phyloP scores from a whole-genome alignment of 2,113 vertebrate genomes.

The Semicossyphus pulcher region DNA sequence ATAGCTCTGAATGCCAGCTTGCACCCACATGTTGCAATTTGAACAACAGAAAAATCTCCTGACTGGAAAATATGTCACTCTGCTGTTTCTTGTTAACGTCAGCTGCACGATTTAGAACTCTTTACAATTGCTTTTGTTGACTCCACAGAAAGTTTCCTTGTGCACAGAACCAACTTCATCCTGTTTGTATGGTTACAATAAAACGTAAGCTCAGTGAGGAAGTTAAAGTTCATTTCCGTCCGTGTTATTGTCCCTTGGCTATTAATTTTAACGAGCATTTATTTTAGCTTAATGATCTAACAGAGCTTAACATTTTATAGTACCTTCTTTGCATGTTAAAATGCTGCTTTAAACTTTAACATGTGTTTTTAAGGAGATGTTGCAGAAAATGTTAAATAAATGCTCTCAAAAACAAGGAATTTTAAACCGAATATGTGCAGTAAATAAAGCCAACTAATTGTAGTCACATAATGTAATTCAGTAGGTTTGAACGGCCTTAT shows the following conservation, averaged over 20 bases:
- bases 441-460: no score
- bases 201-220: background rate
- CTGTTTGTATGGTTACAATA: background rate
- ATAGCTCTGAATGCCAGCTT: background rate
- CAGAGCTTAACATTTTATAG: no score
- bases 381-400: no score
- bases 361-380: no score
- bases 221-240: background rate
- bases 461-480: background rate
- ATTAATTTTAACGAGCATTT: no score
- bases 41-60: background rate
- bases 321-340: no score
- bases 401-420: no score
- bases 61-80: background rate
- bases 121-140: background rate
- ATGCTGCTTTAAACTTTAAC: no score
- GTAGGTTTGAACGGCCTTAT: slow-evolving; percentile 14
- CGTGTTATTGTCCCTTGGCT: no score
- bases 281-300: no score
- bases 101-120: background rate
- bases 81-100: background rate
- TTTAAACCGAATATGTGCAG: no score
- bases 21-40: background rate
- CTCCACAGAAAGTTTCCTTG: background rate
- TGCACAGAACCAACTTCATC: background rate